Evolutionary conservation across 2,888 invertebrate species (phyloP).

Genomic region (Drosophila niveifrons): DNA sequence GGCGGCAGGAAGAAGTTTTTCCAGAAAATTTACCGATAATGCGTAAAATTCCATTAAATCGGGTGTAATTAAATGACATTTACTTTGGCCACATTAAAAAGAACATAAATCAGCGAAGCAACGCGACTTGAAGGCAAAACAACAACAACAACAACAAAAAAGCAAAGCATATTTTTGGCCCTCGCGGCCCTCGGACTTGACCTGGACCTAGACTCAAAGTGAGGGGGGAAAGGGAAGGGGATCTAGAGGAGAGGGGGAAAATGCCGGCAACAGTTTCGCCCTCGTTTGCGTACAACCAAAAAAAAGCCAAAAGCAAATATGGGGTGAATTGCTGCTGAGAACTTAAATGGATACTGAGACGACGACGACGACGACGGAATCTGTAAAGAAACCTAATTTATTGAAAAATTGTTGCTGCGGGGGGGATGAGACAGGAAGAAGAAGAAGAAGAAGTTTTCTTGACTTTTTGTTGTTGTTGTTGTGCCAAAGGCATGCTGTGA

Average conservation of each 20-base stretch:
- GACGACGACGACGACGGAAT: constrained; percentile 55
- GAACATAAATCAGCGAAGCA: constrained; percentile 83
- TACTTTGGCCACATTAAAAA: constrained; percentile 85
- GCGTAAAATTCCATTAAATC: constrained; percentile 85
- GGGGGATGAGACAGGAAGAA: too few relatives aligned
- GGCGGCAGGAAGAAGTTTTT: constrained; percentile 19
- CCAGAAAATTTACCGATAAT: constrained; percentile 79
- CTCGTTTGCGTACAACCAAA: constrained; percentile 66
- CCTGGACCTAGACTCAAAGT: constrained; percentile 21
- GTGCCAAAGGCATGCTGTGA: constrained; percentile 72
- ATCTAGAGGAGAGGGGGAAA: constrained; percentile 11
- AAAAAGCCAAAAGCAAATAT: constrained; percentile 73
- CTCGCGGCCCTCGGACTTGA: constrained; percentile 43
- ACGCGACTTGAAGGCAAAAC: constrained; percentile 43
- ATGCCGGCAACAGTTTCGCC: constrained; percentile 60
- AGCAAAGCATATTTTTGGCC: constrained; percentile 59
- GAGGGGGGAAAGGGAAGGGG: neutral
- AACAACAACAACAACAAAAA: too few relatives aligned
- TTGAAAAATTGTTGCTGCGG: constrained; percentile 82
- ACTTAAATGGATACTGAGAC: constrained; percentile 59
- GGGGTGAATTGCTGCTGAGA: constrained; percentile 62
- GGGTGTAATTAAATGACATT: constrained; percentile 85
- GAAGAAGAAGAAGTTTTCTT: constrained; percentile 35
- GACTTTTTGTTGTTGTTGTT: constrained; percentile 50
- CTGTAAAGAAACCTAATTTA: constrained; percentile 84